Base-by-base conservation (phyloP, 2,113 vertebrate genomes). In the Aplodontia rufa region DNA sequence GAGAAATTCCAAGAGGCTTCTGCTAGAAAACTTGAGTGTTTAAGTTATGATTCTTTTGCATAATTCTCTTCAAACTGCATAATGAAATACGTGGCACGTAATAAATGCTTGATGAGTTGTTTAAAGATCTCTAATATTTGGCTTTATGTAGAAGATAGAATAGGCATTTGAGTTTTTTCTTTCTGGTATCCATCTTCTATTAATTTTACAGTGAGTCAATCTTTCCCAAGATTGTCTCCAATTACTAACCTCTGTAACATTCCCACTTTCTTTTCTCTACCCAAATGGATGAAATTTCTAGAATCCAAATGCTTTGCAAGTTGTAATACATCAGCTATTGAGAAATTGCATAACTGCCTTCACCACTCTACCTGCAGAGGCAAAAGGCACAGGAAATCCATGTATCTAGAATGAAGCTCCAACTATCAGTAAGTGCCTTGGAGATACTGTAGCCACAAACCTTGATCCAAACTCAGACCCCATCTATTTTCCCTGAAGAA, bases 151-250 rank as follows among this genome's bases (percentile, higher is more conserved):
- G 10, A 75, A 11, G 53, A 68, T 6, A 66, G 19, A 92, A 37
- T 68, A 92, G 45, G 26, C 55, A 66, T 76, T 72, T 78, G 22
- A 90, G 1, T 26, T 20, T 47, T 86, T 91, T 72, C 9, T 35
- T 40, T 40, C 13, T 51, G 55, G 60, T 8, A 60, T 68, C 8
- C 9, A 4, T 58, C 68, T 83, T 82, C 8, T 35, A 82, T 42
- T 83, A 82, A 82, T 82, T 76, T 35, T 72, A 1, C 78, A 72
- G 17, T 14, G 32, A 91, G 3, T 51, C n/a, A 86, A 19, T 79
- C 14, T 87, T 94, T 95, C n/a, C 87, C 55, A 94, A 55, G 3
- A 79, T 72, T 82, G 4, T 95, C 68, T 92, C 32, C 32, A 76
- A 55, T 89, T 11, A 76, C 13, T 78, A 51, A 88, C 19, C 30